phyloP scores from a whole-genome alignment of 1,140 invertebrate species.

The Megathymus violae region DNA sequence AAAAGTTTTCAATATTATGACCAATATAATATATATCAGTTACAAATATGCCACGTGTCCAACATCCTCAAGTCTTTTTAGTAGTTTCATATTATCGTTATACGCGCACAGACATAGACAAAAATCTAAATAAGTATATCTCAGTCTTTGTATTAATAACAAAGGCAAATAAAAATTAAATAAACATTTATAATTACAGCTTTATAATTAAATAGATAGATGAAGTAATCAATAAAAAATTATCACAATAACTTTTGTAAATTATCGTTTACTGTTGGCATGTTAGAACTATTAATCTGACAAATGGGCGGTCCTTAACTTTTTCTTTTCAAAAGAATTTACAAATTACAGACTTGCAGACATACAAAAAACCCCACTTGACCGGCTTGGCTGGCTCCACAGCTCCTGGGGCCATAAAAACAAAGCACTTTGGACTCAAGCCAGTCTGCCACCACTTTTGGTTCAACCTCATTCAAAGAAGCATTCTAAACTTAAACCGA shows the following conservation, averaged over 20 bases:
- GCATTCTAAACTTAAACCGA: slow-evolving; percentile 64
- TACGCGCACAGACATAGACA: too few species aligned
- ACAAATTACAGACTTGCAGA: slow-evolving; percentile 47
- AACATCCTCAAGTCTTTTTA: too few species aligned
- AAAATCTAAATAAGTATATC: too few species aligned
- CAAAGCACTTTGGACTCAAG: slow-evolving; percentile 71
- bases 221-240: too few species aligned
- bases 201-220: too few species aligned
- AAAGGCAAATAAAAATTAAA: too few species aligned
- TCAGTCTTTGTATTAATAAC: too few species aligned
- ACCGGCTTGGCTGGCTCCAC: slow-evolving; percentile 51
- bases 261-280: slow-evolving; percentile 3
- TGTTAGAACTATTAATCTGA: slow-evolving; percentile 9
- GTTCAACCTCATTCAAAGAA: slow-evolving; percentile 66
- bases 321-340: slow-evolving; percentile 25
- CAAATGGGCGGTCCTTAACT: slow-evolving; percentile 15
- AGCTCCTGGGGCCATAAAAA: slow-evolving; percentile 66
- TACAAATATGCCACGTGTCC: too few species aligned
- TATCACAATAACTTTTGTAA: not conserved
- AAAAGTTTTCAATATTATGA: too few species aligned
- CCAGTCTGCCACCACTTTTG: slow-evolving; percentile 60
- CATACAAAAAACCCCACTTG: slow-evolving; percentile 68
- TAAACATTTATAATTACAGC: too few species aligned
- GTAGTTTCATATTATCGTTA: too few species aligned
- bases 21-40: too few species aligned